These are phyloP conservation scores for Ruditapes philippinarum DNA, from an alignment of 1,140 invertebrate species.

Conservation along the genomic window DNA sequence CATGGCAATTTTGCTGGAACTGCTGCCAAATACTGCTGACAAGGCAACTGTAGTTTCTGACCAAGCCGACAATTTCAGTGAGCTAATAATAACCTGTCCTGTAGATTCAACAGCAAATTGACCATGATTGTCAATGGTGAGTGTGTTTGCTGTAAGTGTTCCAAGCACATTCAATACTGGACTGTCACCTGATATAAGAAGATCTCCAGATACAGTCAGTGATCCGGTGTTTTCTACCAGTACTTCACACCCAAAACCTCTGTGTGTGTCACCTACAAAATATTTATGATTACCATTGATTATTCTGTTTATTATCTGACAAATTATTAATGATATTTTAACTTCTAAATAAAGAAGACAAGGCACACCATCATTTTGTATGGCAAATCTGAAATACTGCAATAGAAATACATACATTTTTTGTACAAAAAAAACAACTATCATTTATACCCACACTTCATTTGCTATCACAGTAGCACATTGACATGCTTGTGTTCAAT, in stretches of 20 bases:
- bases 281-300: no score
- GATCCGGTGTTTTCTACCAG: constrained; percentile 17
- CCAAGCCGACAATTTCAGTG: constrained; percentile 50
- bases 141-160: constrained; percentile 36
- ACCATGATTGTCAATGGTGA: constrained; percentile 69
- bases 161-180: constrained; percentile 67
- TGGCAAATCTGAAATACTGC: no score
- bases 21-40: constrained; percentile 51
- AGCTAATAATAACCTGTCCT: constrained; percentile 48
- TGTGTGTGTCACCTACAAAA: constrained; percentile 51
- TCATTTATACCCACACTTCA: no score
- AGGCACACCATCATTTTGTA: no score
- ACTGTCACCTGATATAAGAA: constrained; percentile 58
- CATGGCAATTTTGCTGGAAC: constrained; percentile 51
- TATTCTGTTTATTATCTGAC: no score
- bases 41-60: constrained; percentile 34
- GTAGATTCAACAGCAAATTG: constrained; percentile 62
- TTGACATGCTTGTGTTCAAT: no score
- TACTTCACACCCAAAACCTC: constrained; percentile 44
- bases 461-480: no score
- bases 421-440: no score
- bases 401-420: no score
- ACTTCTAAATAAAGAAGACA: no score
- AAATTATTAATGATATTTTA: no score
- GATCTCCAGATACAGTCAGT: constrained; percentile 45